Evolutionary conservation across 2,113 vertebrate genomes (phyloP).

Genomic region (Vidua macroura): DNA sequence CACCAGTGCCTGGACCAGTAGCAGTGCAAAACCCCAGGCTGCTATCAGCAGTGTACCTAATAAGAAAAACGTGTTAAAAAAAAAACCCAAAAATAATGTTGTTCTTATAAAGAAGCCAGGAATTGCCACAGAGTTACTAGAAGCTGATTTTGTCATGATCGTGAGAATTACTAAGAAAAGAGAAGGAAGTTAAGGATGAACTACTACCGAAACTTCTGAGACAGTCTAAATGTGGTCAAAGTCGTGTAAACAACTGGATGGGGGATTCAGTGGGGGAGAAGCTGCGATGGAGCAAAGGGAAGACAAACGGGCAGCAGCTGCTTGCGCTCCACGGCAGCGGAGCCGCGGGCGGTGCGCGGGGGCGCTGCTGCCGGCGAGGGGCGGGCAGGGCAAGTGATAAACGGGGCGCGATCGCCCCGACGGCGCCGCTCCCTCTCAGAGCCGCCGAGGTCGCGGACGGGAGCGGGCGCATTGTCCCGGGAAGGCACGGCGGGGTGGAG

Average conservation of each 20-base stretch:
- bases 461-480: neutral
- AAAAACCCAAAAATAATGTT: neutral
- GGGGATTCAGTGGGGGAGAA: accelerated
- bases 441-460: neutral
- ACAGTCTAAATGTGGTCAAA: neutral
- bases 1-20: accelerated
- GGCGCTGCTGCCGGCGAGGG: neutral
- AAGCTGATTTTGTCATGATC: neutral
- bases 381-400: neutral
- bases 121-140: neutral
- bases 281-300: neutral
- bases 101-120: neutral
- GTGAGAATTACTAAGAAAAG: neutral
- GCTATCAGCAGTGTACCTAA: accelerated
- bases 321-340: neutral
- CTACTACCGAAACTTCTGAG: neutral
- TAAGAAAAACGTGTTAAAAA: neutral
- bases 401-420: neutral
- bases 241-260: neutral
- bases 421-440: neutral
- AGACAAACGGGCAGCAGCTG: neutral
- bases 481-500: neutral
- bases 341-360: neutral
- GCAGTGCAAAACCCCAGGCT: neutral
- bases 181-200: neutral